Base-by-base conservation (phyloP, 2,888 invertebrate species). In the Holacanthella duospinosa region DNA sequence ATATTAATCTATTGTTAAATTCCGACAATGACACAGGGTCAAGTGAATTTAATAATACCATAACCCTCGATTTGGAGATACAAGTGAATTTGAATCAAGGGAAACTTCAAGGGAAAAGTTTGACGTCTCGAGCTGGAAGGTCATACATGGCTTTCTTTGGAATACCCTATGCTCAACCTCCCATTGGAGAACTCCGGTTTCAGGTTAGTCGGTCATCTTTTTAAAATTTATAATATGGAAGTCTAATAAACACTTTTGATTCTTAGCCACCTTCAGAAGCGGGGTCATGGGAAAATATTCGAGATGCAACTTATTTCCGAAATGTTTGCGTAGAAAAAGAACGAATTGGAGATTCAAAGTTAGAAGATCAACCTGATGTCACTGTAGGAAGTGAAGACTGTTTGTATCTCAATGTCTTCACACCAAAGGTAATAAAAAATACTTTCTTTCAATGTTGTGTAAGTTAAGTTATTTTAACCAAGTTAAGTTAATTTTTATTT, bases 251-350 rank as follows among this genome's bases (percentile, higher is more conserved):
- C 6, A 36, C 36, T 48, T 48, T n/a, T n/a, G 6, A 36, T 19
- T 27, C 24, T 53, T 60, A 70, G 70, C 63, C 64, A 26, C 93
- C 93, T 19, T 86, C 89, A 60, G 88, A 89, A n/a, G 85, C 88
- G 64, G 88, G 89, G 69, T 88, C 88, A 0, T 92, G 92, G 92
- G 86, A 87, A 75, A 89, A 89, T 0, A 85, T 90, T 12, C 79
- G 87, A 56, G 88, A 92, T 78, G 89, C 92, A 43, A 89, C 86
- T 4, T 81, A 83, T 48, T 80, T 88, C 48, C 48, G 48, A n/a
- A 21, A 48, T 21, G n/a, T 21, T 48, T 48, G 48, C 48, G n/a
- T 48, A 9, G 48, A 48, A 21, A 48, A 48, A 26, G 6, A 55
- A 27, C 9, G 55, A 16, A 26, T 29, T 16, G 28, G 29, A 27